A percentile compares a stretch with the other conserved stretches of the same genome.
phyloP scores from a whole-genome alignment of 1,140 invertebrate species.

The Arion vulgaris region DNA sequence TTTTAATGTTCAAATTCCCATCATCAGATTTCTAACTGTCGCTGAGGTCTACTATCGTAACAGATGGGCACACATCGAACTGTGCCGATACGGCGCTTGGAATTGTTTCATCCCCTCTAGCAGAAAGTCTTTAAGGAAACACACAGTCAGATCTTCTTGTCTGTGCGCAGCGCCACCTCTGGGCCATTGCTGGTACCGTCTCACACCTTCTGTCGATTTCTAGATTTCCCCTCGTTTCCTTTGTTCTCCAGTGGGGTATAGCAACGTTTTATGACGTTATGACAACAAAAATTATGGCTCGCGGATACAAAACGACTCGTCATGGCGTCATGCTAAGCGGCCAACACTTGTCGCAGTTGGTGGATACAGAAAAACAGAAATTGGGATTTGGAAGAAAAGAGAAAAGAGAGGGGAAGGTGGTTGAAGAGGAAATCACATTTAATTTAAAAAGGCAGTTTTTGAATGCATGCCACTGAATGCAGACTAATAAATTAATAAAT shows the following conservation, averaged over 20 bases:
- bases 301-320: neutral
- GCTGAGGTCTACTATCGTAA: neutral
- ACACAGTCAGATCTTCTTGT: neutral
- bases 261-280: constrained; percentile 2
- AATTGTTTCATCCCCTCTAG: neutral
- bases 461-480: too few relatives aligned
- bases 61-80: neutral
- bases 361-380: too few relatives aligned
- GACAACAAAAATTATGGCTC: neutral
- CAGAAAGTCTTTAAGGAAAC: neutral
- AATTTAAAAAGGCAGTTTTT: neutral
- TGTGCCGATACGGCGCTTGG: neutral
- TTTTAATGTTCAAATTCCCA: neutral
- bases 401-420: too few relatives aligned
- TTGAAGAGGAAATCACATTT: neutral
- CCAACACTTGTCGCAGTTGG: neutral
- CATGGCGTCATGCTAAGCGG: neutral
- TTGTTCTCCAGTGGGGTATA: neutral
- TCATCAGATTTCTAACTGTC: neutral
- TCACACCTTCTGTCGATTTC: constrained; percentile 18
- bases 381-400: too few relatives aligned
- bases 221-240: neutral
- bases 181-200: constrained; percentile 9
- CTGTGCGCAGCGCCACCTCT: constrained; percentile 8
- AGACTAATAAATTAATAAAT: too few relatives aligned